These are phyloP conservation scores for Vannuccia rotundouncinata DNA, from an alignment of 2,888 invertebrate genomes.

Conservation along the genomic window DNA sequence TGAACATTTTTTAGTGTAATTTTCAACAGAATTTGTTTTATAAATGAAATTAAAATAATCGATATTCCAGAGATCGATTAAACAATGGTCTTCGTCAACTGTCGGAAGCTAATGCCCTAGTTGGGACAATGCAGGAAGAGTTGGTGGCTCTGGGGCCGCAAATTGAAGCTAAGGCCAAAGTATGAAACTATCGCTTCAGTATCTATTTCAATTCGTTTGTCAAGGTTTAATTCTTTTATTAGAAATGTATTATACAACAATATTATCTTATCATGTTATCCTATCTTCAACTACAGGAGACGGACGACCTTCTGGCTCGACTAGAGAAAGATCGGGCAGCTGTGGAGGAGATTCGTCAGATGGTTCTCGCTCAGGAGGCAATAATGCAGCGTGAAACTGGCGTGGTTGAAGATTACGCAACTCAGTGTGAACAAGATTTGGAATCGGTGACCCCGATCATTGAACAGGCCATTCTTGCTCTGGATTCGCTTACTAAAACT, in stretches of 20 bases:
- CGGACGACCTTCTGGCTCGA: slow-evolving; percentile 51
- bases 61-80: slow-evolving; percentile 51
- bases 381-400: slow-evolving; percentile 54
- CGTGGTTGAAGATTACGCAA: slow-evolving; percentile 55
- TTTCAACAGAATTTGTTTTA: too few relatives aligned
- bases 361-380: slow-evolving; percentile 52
- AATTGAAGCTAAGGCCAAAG: slow-evolving; percentile 53
- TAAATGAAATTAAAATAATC: too few relatives aligned
- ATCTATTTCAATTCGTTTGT: too few relatives aligned
- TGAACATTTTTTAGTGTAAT: not conserved
- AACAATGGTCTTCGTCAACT: slow-evolving; percentile 51
- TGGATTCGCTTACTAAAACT: slow-evolving; percentile 53
- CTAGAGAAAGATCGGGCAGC: slow-evolving; percentile 53
- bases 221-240: too few relatives aligned
- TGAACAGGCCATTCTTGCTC: slow-evolving; percentile 51
- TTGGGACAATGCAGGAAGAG: slow-evolving; percentile 55
- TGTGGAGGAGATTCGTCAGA: slow-evolving; percentile 53
- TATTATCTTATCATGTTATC: too few relatives aligned
- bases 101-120: slow-evolving; percentile 52
- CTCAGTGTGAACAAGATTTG: slow-evolving; percentile 55
- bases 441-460: slow-evolving; percentile 53
- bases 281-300: too few relatives aligned
- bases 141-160: slow-evolving; percentile 51
- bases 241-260: too few relatives aligned
- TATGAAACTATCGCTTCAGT: slow-evolving; percentile 41